Evolutionary conservation across 2,113 vertebrate genomes (phyloP).

Genomic region (Nipponia nippon): DNA sequence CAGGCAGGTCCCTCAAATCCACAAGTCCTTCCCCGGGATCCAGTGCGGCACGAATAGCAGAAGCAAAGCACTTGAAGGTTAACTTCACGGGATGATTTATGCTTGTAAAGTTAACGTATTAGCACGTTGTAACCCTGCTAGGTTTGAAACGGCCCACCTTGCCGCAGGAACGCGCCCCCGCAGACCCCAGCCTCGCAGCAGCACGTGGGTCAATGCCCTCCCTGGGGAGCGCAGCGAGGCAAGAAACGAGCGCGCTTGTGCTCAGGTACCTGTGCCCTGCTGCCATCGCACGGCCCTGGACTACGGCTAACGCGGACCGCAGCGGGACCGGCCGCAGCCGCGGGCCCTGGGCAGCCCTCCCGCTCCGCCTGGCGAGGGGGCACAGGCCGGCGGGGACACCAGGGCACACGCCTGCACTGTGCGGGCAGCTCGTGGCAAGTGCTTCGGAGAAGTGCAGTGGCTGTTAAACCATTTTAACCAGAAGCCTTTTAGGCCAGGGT

Average conservation of each 20-base stretch:
- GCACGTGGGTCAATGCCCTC: background rate
- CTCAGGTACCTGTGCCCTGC: background rate
- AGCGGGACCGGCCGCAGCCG: background rate
- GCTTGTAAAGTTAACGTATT: fast-evolving
- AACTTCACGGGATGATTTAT: fast-evolving
- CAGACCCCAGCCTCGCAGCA: background rate
- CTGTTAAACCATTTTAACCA: background rate
- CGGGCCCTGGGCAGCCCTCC: background rate
- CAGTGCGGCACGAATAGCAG: fast-evolving
- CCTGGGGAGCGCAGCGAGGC: fast-evolving
- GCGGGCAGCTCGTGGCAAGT: fast-evolving
- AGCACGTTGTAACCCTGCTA: fast-evolving
- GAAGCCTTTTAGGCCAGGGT: background rate
- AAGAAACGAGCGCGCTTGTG: background rate
- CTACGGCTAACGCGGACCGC: background rate
- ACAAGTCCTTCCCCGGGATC: fast-evolving
- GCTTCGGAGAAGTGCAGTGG: fast-evolving
- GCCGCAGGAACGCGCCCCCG: fast-evolving
- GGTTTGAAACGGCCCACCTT: fast-evolving
- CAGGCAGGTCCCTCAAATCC: background rate
- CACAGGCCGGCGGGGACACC: background rate
- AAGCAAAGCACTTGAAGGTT: background rate
- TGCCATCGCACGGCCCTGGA: background rate
- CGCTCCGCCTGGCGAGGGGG: background rate
- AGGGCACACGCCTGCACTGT: fast-evolving